Percentiles rank a stretch among this genome's conserved stretches.
phyloP scores from a whole-genome alignment of 2,113 vertebrate species.

The Cheilinus undulatus region DNA sequence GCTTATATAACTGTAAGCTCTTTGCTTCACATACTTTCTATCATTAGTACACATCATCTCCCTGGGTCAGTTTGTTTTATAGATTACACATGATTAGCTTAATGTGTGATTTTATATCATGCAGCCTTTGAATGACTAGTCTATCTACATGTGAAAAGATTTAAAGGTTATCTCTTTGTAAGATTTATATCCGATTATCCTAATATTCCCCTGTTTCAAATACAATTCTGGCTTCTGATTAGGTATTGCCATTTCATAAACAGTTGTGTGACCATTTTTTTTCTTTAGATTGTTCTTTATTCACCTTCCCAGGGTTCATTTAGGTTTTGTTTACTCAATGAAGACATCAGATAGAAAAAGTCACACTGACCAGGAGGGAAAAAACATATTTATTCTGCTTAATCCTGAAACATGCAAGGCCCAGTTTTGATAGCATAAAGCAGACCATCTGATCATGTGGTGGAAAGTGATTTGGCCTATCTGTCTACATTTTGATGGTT shows the following conservation, averaged over 20 bases:
- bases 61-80: slow-evolving; percentile 41
- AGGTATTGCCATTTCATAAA: neutral
- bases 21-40: slow-evolving; percentile 29
- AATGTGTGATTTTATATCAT: slow-evolving; percentile 1
- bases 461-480: too few species aligned
- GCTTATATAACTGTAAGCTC: slow-evolving; percentile 49
- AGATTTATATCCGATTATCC: neutral
- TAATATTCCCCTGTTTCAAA: neutral
- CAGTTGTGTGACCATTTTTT: neutral
- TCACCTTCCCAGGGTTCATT: neutral
- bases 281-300: neutral
- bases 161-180: neutral
- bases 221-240: neutral
- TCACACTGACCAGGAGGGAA: too few species aligned
- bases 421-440: too few species aligned
- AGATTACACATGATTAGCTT: slow-evolving; percentile 15
- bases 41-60: slow-evolving; percentile 42
- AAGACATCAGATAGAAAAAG: too few species aligned
- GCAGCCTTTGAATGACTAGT: neutral
- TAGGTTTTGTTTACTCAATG: neutral
- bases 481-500: too few species aligned
- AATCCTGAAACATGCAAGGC: too few species aligned
- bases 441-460: too few species aligned
- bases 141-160: neutral
- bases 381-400: too few species aligned